Base-by-base conservation (phyloP, 2,113 vertebrate genomes). In the Meleagris gallopavo region DNA sequence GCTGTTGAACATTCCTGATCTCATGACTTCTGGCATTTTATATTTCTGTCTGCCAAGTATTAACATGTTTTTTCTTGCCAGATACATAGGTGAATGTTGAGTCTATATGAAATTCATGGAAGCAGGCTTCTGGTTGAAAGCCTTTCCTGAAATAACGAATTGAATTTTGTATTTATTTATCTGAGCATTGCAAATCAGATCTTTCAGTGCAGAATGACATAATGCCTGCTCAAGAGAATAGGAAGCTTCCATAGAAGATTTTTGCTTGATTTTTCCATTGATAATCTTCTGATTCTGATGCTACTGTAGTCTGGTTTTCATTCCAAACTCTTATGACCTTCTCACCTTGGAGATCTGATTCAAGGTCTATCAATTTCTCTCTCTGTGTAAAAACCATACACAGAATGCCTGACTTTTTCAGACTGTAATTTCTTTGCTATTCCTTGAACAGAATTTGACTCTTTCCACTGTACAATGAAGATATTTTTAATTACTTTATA, bases 311-410 rank as follows among this genome's bases (percentile, higher is more conserved):
- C 40, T 83, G 9, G 6, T 38, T 88, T 78, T 52, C 50, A 60
- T 40, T 13, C 20, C 46, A 40, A 0, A 6, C 43, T 64, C 40
- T 80, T 34, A 22, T 21, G 29, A 55, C 43, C 17, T 75, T 64
- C 19, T 64, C 19, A 11, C 4, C 11, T n/a, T 4, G n/a, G 36
- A 21, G 15, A 19, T 77, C 38, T 52, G 3, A 16, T 22, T 36
- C 27, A 57, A 58, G 19, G 27, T 36, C 48, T 48, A 61, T 16
- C 19, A 13, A 3, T 64, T 75, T 79, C 24, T 46, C 24, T 46
- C n/a, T 43, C n/a, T 9, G 17, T 65, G 18, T 19, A 52, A 74
- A 79, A n/a, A 0, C 7, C 41, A 34, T 0, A 5, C 3, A 20
- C 13, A 52, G 4, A 46, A 2, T n/a, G 10, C 2, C 1, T 61